Percentiles rank a stretch among this genome's conserved stretches.
Evolutionary conservation across 92 coral and sea anemone species (phyloP).

Genomic region (Porites evermanni): DNA sequence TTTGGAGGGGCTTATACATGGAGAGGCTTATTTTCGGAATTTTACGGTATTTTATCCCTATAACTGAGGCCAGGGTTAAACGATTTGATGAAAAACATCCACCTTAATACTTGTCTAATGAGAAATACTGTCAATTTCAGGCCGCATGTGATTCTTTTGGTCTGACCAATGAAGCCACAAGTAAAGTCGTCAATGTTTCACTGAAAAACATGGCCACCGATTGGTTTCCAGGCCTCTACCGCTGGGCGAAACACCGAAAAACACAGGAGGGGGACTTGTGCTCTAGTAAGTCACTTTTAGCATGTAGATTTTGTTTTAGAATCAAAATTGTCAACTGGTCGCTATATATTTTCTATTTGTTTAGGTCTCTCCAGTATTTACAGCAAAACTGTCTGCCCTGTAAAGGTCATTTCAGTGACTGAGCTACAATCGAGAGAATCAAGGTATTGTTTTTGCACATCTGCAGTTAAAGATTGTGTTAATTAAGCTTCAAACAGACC

Average conservation of each 20-base stretch:
- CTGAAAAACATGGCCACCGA: constrained; percentile 62
- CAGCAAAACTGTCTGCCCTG: constrained; percentile 38
- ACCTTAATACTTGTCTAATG: too few species aligned
- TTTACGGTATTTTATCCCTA: too few species aligned
- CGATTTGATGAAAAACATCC: too few species aligned
- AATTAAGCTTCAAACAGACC: too few species aligned
- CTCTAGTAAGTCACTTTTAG: constrained; percentile 55
- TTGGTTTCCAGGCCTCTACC: constrained; percentile 67
- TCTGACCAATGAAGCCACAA: constrained; percentile 27
- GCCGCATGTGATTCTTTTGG: constrained; percentile 41
- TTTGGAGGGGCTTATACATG: too few species aligned
- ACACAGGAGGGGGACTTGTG: constrained; percentile 53
- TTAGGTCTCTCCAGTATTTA: constrained; percentile 38
- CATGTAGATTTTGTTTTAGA: too few species aligned
- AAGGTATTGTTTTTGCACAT: background rate
- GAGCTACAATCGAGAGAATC: constrained; percentile 25
- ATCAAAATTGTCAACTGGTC: too few species aligned
- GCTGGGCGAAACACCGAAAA: constrained; percentile 50
- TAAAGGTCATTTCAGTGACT: constrained; percentile 30
- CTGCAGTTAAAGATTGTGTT: background rate
- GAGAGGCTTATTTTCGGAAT: too few species aligned
- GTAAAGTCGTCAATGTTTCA: constrained; percentile 38
- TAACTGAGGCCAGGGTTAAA: background rate
- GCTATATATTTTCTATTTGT: background rate
- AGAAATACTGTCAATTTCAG: constrained; percentile 7